Evolutionary conservation across 2,888 invertebrate species (phyloP).

Genomic region (Sesia bembeciformis): DNA sequence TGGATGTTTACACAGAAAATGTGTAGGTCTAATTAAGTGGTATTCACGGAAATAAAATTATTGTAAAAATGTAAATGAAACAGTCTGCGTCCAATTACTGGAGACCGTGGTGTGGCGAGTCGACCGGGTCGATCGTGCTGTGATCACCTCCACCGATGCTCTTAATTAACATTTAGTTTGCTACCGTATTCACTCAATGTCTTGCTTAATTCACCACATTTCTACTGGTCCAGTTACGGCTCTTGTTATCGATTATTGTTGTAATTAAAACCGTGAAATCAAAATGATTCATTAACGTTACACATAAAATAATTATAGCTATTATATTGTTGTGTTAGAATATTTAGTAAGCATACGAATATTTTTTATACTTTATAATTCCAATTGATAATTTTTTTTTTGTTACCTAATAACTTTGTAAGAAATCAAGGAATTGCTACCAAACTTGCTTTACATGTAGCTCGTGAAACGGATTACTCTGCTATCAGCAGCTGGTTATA

Average conservation of each 20-base stretch:
- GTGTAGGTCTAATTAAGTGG: conserved; percentile 28
- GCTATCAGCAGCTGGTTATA: too few relatives aligned
- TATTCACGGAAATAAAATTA: conserved; percentile 24
- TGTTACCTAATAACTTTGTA: too few relatives aligned
- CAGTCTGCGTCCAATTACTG: conserved; percentile 46
- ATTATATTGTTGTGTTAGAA: too few relatives aligned
- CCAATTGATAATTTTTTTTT: too few relatives aligned
- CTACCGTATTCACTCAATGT: conserved; percentile 43
- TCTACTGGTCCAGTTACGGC: conserved; percentile 46
- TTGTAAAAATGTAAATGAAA: conserved; percentile 42
- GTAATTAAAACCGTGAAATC: too few relatives aligned
- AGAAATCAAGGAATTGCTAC: too few relatives aligned
- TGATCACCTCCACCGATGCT: conserved; percentile 54
- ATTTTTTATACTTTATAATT: too few relatives aligned
- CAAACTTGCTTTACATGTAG: too few relatives aligned
- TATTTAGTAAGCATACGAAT: too few relatives aligned
- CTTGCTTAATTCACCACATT: conserved; percentile 38
- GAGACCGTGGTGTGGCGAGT: conserved; percentile 20
- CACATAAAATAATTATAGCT: too few relatives aligned
- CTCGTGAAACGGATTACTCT: too few relatives aligned
- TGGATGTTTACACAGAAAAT: conserved; percentile 13
- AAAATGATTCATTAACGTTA: too few relatives aligned
- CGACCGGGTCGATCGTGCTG: conserved; percentile 26
- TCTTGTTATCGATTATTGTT: conserved; percentile 33
- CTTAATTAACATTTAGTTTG: conserved; percentile 64